Conservation (phyloP, 1,140 invertebrate species). For the Manduca sexta region DNA sequence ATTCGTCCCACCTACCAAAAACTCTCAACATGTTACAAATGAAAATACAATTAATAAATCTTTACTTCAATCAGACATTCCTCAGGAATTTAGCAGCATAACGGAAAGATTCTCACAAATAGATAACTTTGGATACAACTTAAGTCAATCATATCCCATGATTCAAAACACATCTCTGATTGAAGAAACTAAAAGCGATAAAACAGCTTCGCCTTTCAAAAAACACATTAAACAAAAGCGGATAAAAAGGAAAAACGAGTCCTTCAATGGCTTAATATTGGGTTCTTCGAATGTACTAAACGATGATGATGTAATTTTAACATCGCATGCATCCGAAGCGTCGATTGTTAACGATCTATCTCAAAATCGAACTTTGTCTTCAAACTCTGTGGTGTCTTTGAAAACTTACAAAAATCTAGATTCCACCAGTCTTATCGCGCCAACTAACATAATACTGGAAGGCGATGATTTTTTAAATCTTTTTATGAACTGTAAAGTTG, state of each 20-base stretch:
- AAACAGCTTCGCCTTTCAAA: too few species aligned
- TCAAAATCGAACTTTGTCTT: conserved; percentile 24
- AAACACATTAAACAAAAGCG: too few species aligned
- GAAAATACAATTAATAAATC: too few species aligned
- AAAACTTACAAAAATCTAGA: conserved; percentile 55
- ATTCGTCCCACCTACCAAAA: conserved; percentile 22
- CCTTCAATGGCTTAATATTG: conserved; percentile 32
- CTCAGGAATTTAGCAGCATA: too few species aligned
- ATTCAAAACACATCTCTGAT: too few species aligned
- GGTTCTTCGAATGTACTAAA: conserved; percentile 40
- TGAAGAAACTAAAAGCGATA: too few species aligned
- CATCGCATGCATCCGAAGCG: conserved; percentile 10
- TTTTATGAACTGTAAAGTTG: conserved; percentile 20
- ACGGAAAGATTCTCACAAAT: too few species aligned
- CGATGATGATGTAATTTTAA: conserved; percentile 20
- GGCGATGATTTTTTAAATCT: conserved; percentile 33
- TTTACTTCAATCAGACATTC: too few species aligned
- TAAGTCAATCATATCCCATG: too few species aligned
- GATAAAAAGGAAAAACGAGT: conserved; percentile 10
- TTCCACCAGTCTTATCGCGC: conserved; percentile 29
- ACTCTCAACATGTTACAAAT: too few species aligned
- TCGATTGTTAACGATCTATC: conserved; percentile 18
- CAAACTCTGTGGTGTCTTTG: conserved; percentile 31
- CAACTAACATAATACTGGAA: conserved; percentile 23
- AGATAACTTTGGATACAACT: too few species aligned